These are phyloP conservation scores for Listrodromus nycthemerus DNA, from an alignment of 2,888 invertebrate species.

Conservation along the genomic window DNA sequence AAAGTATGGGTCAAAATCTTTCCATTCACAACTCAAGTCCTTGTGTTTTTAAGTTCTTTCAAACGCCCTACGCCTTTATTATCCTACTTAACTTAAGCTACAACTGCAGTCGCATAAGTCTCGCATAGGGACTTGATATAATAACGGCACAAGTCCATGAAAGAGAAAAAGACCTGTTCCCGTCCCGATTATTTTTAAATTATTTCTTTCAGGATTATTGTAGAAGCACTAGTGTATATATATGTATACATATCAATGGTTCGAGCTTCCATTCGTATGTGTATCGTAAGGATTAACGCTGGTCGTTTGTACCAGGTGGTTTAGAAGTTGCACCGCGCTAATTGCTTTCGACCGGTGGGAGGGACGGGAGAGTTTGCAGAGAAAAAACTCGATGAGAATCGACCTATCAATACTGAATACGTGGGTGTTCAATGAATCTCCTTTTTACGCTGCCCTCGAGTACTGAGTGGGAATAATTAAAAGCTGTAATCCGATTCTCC, in stretches of 20 bases:
- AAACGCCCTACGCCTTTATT: too few species aligned
- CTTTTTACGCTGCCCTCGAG: not conserved
- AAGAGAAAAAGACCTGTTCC: too few species aligned
- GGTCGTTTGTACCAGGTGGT: slow-evolving; percentile 1
- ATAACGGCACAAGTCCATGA: too few species aligned
- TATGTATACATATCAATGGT: not conserved
- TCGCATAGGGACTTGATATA: too few species aligned
- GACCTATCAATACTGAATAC: not conserved
- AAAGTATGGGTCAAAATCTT: too few species aligned
- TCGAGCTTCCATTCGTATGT: not conserved
- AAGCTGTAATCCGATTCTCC: not conserved
- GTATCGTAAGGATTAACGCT: slow-evolving; percentile 9
- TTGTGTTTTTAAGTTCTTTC: too few species aligned
- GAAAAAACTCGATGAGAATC: not conserved
- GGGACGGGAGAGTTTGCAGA: not conserved
- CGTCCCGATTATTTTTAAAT: too few species aligned
- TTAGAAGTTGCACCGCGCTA: not conserved
- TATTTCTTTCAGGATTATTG: too few species aligned
- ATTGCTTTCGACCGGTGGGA: not conserved
- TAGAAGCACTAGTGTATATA: not conserved
- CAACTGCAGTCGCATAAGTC: too few species aligned
- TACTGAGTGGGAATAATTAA: not conserved
- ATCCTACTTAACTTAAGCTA: too few species aligned
- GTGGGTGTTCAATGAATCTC: not conserved
- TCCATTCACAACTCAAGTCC: too few species aligned